Evolutionary conservation across 2,113 vertebrate species (phyloP), one percentile per base, ranked within the genome.

Genomic region (Thinocorus orbignyianus): DNA sequence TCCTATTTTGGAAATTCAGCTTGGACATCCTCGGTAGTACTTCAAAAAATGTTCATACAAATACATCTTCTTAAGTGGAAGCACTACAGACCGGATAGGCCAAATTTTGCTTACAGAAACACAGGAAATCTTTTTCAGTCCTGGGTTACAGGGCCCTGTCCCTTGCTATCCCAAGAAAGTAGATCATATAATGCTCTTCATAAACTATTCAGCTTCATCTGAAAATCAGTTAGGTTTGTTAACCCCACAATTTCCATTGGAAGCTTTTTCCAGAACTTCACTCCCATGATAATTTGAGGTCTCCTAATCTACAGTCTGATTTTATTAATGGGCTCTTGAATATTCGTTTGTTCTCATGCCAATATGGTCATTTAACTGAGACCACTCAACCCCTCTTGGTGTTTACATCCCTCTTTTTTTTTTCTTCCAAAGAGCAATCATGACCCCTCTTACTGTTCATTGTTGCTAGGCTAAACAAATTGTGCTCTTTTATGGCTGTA

Each of bases 381-480:
- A 76, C 83, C 55, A 91, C 81, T 96, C 91, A 88, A 60, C 60
- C 22, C 55, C 64, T 92, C 77, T 28, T 64, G 37, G 61, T 74
- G 76, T 93, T 96, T 76, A 77, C 30, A 60, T 91, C 83, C 22
- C 6, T 71, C 12, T 6, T 24, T 74, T 39, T 62, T 81, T 81
- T 64, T 31, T 49, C 26, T 11, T 16, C 14, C 28, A 19, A 68
- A 68, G 69, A 88, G 65, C 37, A 88, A 92, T 89, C 49, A 0
- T 82, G 94, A 94, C 90, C 91, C 71, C 81, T 95, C 93, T 95
- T 91, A 92, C 57, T 92, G 77, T 74, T 84, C 84, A 37, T 87
- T 89, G 92, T 96, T 92, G 61, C 89, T 94, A 92, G 94, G 94
- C 94, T 97, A 95, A 96, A 97, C 87, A 94, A 91, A 90, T 91